Conservation (phyloP, 2,113 vertebrate species). For the Hypanus sabinus region DNA sequence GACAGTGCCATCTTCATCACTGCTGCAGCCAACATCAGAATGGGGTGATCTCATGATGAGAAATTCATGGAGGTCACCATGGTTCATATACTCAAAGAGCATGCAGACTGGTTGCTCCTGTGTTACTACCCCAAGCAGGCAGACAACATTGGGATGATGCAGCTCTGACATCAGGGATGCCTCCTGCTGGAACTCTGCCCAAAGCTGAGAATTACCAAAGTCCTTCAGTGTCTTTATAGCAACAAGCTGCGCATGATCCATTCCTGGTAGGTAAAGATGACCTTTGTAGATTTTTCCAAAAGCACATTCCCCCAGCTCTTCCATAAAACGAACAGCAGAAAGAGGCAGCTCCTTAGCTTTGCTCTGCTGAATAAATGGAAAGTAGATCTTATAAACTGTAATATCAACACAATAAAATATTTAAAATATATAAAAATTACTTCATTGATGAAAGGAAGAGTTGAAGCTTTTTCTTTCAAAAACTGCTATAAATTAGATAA, state of each 20-base stretch:
- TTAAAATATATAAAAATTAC: not conserved
- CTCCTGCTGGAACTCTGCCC: conserved; percentile 93
- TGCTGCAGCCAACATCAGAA: conserved; percentile 92
- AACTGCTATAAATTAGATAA: conserved; percentile 1
- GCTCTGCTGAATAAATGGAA: conserved; percentile 57
- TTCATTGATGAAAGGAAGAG: not conserved
- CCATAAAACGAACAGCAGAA: conserved; percentile 95
- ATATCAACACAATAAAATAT: not conserved
- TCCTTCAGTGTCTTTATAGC: conserved; percentile 97
- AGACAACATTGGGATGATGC: conserved; percentile 88
- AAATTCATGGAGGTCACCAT: conserved; percentile 95
- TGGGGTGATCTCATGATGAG: conserved; percentile 95
- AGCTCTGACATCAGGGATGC: conserved; percentile 79
- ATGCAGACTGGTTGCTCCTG: conserved; percentile 93
- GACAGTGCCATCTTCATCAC: conserved; percentile 90
- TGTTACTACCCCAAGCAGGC: conserved; percentile 85
- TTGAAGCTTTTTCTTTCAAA: not conserved
- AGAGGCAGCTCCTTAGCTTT: conserved; percentile 92
- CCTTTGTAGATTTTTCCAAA: conserved; percentile 97
- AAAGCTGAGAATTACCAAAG: conserved; percentile 77
- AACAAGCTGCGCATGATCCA: conserved; percentile 90
- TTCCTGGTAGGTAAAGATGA: conserved; percentile 91
- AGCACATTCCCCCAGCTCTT: conserved; percentile 83
- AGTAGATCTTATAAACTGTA: not conserved
- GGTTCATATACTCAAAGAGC: conserved; percentile 87